Evolutionary conservation across 2,888 invertebrate species (phyloP).

Genomic region (Drosophila eohydei): DNA sequence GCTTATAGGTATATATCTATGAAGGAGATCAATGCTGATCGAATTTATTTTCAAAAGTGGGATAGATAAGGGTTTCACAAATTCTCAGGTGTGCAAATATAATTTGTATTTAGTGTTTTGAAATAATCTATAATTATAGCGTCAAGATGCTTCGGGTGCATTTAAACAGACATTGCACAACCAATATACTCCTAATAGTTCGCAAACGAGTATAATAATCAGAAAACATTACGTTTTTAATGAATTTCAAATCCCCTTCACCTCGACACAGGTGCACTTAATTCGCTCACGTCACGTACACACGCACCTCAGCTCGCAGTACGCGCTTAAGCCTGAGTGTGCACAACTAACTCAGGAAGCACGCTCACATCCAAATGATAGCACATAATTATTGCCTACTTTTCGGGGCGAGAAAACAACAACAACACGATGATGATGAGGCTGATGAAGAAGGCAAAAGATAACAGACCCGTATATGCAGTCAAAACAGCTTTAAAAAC

Average conservation of each 20-base stretch:
- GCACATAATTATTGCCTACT: constrained; percentile 75
- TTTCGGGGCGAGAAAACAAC: constrained; percentile 39
- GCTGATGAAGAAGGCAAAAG: background rate
- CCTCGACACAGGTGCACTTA: constrained; percentile 5
- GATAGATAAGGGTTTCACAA: too few relatives aligned
- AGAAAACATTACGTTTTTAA: background rate
- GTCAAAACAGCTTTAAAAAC: constrained; percentile 62
- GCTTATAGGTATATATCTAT: too few relatives aligned
- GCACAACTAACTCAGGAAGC: background rate
- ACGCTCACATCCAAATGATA: constrained; percentile 22
- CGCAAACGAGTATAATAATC: background rate
- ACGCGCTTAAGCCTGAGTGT: constrained; percentile 15
- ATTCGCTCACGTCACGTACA: background rate
- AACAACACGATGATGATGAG: background rate
- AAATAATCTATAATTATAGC: too few relatives aligned
- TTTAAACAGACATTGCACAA: too few relatives aligned
- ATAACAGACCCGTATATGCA: constrained; percentile 29
- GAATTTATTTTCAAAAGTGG: too few relatives aligned
- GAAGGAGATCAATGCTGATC: too few relatives aligned
- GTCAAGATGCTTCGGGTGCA: too few relatives aligned
- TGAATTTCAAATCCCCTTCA: background rate
- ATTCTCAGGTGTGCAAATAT: too few relatives aligned
- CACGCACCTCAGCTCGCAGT: background rate
- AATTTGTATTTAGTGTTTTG: too few relatives aligned
- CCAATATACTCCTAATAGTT: background rate